Evolutionary conservation across 2,797 vertebrate genomes (phyloP).

Genomic region (Cryptoprocta ferox): DNA sequence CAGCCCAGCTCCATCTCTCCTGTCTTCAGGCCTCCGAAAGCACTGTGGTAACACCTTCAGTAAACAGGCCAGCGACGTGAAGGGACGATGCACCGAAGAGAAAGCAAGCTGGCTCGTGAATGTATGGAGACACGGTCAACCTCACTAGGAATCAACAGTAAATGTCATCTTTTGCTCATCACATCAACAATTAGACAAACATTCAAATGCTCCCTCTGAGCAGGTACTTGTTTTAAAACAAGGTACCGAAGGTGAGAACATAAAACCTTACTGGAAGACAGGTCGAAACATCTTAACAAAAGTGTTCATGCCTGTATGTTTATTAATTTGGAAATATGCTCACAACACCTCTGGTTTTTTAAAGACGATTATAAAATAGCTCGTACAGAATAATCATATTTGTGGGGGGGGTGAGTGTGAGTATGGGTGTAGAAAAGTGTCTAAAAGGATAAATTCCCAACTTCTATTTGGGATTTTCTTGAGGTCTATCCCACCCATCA

Average conservation of each 20-base stretch:
- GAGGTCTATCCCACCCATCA: not conserved
- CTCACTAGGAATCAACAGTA: not conserved
- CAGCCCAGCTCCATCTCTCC: not conserved
- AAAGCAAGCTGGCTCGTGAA: not conserved
- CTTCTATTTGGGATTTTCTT: not conserved
- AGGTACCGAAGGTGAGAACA: not conserved
- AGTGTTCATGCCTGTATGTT: fast-evolving
- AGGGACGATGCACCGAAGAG: fast-evolving
- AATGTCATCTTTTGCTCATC: not conserved
- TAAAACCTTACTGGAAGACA: not conserved
- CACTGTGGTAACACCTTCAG: not conserved
- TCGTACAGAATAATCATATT: not conserved
- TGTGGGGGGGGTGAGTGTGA: not conserved
- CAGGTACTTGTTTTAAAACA: not conserved
- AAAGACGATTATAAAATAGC: not conserved
- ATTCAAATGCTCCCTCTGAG: not conserved
- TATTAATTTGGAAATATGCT: not conserved
- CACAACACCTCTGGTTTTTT: not conserved
- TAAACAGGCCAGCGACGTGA: not conserved
- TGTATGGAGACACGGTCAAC: fast-evolving
- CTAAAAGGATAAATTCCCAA: not conserved
- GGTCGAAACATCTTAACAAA: not conserved
- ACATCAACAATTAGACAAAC: not conserved
- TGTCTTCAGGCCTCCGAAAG: not conserved
- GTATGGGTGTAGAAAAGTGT: not conserved